These are phyloP conservation scores for Drosophila demipolita DNA, from an alignment of 2,888 invertebrate genomes.

Conservation along the genomic window DNA sequence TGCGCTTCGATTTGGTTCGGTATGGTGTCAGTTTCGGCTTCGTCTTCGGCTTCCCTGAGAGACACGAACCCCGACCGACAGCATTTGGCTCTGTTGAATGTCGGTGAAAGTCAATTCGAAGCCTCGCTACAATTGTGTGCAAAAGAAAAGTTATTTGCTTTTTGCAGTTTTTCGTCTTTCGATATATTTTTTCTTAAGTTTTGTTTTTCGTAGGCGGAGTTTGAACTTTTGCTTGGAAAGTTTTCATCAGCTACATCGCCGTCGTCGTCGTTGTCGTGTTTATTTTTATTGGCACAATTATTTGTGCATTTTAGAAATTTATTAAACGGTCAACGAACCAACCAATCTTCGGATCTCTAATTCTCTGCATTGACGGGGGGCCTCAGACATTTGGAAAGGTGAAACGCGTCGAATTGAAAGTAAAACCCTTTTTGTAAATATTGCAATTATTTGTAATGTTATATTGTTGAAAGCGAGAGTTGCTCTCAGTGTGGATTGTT, in stretches of 20 bases:
- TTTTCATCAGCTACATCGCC: conserved; percentile 35
- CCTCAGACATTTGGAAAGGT: conserved; percentile 39
- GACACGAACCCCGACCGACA: conserved; percentile 18
- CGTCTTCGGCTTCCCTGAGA: conserved; percentile 31
- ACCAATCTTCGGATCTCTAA: conserved; percentile 5
- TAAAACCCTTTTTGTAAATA: conserved; percentile 35
- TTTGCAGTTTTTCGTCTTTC: conserved; percentile 62
- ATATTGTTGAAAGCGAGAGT: conserved; percentile 6
- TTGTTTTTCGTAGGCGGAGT: conserved; percentile 70
- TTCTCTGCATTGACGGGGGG: conserved; percentile 11
- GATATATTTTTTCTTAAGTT: conserved; percentile 28
- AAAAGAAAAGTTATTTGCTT: conserved; percentile 76
- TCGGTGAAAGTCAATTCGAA: conserved; percentile 74
- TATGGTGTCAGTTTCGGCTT: background rate
- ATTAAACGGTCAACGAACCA: conserved; percentile 69
- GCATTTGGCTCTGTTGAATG: conserved; percentile 58
- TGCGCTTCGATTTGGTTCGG: background rate
- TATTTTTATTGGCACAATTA: conserved; percentile 81
- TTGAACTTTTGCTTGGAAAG: conserved; percentile 78
- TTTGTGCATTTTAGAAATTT: conserved; percentile 80
- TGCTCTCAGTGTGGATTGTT: background rate
- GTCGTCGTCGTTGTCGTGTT: conserved; percentile 50
- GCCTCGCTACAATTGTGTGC: conserved; percentile 78
- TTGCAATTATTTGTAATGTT: conserved; percentile 2
- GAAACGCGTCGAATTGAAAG: conserved; percentile 54